Evolutionary conservation across 2,888 invertebrate genomes (phyloP).

Genomic region (Temnothorax unifasciatus): DNA sequence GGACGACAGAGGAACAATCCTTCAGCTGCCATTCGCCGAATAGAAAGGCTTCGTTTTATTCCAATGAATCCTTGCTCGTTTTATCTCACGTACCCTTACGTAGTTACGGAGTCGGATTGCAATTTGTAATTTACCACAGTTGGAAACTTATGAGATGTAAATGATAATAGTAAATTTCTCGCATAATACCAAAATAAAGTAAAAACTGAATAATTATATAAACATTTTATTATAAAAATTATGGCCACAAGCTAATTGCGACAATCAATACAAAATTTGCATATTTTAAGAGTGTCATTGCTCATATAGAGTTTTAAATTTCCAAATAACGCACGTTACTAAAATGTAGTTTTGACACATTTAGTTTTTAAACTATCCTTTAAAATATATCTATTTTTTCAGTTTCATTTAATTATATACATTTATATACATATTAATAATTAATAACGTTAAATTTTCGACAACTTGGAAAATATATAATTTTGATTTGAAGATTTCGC

Average conservation of each 20-base stretch:
- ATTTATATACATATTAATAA: background rate
- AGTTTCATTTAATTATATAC: background rate
- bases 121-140: background rate
- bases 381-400: background rate
- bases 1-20: slow-evolving; percentile 16
- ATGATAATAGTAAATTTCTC: background rate
- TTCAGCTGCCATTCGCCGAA: slow-evolving; percentile 26
- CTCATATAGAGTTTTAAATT: background rate
- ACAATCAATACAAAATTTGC: background rate
- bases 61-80: background rate
- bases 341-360: background rate
- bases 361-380: background rate
- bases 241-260: background rate
- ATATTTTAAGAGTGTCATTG: background rate
- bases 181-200: background rate
- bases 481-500: background rate
- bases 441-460: background rate
- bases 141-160: background rate
- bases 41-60: slow-evolving; percentile 4
- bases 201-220: background rate
- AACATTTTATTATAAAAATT: slow-evolving; percentile 5
- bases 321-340: background rate
- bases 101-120: background rate
- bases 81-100: background rate
- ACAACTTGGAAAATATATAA: background rate